A percentile compares a stretch with the other conserved stretches of the same genome.
Conservation (phyloP, 1,140 invertebrate genomes). For the Drosophila orosa region DNA sequence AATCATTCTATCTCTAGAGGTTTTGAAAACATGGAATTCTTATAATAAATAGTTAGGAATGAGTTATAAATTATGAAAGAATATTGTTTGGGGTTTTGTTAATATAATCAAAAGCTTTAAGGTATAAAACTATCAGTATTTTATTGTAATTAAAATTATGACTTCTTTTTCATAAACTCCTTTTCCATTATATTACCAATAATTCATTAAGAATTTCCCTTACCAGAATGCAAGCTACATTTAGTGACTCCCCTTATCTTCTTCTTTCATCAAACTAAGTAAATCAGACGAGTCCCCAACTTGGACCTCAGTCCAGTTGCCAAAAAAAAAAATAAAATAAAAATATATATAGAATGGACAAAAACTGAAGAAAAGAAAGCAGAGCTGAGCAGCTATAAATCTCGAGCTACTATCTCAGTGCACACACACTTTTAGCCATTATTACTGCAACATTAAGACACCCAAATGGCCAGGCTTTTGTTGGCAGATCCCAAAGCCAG, state of each 20-base stretch:
- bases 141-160: no score
- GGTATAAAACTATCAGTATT: no score
- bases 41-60: background rate
- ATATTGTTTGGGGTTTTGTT: background rate
- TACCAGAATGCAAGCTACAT: background rate
- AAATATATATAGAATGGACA: background rate
- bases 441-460: conserved; percentile 81
- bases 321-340: conserved; percentile 18
- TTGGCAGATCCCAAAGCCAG: conserved; percentile 69
- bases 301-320: conserved; percentile 31
- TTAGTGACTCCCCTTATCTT: background rate
- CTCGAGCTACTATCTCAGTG: conserved; percentile 69
- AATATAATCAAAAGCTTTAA: background rate
- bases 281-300: conserved; percentile 16
- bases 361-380: conserved; percentile 34
- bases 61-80: background rate
- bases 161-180: conserved; percentile 8
- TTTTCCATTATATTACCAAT: background rate
- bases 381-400: conserved; percentile 63
- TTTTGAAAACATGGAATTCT: no score
- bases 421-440: conserved; percentile 76
- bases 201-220: background rate
- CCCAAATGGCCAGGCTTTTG: conserved; percentile 72
- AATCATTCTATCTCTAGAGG: background rate
- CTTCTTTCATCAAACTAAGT: conserved; percentile 4